Evolutionary conservation across 2,888 invertebrate species (phyloP).

Genomic region (Mechanitis messenoides): DNA sequence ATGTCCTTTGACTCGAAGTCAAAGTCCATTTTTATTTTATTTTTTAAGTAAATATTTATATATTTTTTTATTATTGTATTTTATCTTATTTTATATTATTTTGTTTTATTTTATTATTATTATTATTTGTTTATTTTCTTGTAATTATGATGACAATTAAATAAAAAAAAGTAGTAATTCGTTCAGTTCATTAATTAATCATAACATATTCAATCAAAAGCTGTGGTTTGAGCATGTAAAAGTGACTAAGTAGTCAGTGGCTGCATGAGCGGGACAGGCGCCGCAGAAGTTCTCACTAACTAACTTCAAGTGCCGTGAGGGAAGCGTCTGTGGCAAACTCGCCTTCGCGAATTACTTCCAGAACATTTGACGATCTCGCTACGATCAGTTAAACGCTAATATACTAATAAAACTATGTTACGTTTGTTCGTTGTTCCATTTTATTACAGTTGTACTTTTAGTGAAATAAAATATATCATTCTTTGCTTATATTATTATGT

Average conservation of each 20-base stretch:
- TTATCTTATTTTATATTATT: too few species aligned
- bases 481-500: constrained; percentile 5
- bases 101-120: too few species aligned
- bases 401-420: constrained; percentile 29
- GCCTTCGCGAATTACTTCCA: constrained; percentile 61
- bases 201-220: constrained; percentile 11
- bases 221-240: constrained; percentile 29
- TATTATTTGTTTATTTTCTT: too few species aligned
- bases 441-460: too few species aligned
- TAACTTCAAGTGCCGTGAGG: constrained; percentile 57
- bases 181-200: too few species aligned
- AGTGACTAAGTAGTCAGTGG: constrained; percentile 61
- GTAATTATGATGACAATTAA: too few species aligned
- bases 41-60: too few species aligned
- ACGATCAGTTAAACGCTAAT: constrained; percentile 57
- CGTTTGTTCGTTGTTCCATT: too few species aligned
- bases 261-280: constrained; percentile 55
- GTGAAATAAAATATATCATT: neutral
- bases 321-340: constrained; percentile 57
- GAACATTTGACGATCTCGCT: constrained; percentile 60
- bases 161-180: too few species aligned
- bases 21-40: too few species aligned
- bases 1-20: too few species aligned
- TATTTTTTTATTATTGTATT: too few species aligned
- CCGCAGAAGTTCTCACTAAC: constrained; percentile 50